Percentiles rank a stretch among this genome's conserved stretches.
Conservation (phyloP, 2,797 vertebrate species). For the Macropodus opercularis region DNA sequence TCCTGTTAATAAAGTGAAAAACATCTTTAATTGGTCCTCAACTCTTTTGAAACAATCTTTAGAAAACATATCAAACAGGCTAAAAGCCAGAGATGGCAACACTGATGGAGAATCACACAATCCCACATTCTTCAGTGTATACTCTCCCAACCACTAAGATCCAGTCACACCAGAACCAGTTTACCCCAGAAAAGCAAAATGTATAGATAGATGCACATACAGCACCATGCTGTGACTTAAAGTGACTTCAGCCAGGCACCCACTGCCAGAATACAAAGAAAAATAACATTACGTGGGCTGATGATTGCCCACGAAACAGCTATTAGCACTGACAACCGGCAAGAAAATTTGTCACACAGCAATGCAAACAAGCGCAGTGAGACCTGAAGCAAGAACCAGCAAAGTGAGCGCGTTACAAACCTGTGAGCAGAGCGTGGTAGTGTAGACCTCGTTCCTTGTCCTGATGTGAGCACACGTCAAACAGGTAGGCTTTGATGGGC, state of each 20-base stretch:
- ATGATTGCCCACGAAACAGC: neutral
- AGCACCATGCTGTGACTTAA: neutral
- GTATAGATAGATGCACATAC: neutral
- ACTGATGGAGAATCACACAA: neutral
- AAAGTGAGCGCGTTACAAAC: conserved; percentile 71
- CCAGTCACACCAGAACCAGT: neutral
- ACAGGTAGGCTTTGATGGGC: conserved; percentile 97
- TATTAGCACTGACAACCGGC: neutral
- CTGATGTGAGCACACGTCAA: conserved; percentile 93
- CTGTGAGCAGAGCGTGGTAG: conserved; percentile 96
- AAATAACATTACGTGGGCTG: neutral
- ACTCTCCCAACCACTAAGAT: neutral
- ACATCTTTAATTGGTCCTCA: neutral
- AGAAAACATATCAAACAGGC: neutral
- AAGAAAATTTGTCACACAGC: neutral
- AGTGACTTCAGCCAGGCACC: neutral
- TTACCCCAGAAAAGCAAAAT: neutral
- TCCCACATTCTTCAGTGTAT: neutral
- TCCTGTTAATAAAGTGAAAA: neutral
- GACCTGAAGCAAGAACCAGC: neutral
- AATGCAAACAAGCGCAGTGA: neutral
- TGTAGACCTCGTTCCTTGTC: conserved; percentile 96
- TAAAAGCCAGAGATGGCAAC: neutral
- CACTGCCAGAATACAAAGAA: neutral
- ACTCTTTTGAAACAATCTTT: neutral